Evolutionary conservation across 23 tunicate genomes (phyloP).

Genomic region (Oikopleura vanhoeffeni): DNA sequence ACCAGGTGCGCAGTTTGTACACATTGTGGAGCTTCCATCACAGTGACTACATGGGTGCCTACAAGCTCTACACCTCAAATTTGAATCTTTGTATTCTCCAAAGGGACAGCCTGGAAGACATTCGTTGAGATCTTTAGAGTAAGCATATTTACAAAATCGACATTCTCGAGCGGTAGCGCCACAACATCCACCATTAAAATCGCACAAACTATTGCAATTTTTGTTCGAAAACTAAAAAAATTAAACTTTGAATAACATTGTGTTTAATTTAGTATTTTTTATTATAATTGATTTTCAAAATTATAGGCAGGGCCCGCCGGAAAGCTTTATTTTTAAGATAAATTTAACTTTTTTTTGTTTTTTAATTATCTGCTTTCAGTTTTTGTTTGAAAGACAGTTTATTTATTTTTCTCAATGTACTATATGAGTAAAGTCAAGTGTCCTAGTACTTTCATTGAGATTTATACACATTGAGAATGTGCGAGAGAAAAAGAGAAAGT

Average conservation of each 20-base stretch:
- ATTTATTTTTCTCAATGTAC: no score
- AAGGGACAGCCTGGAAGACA: background rate
- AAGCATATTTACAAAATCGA: slow-evolving; percentile 37
- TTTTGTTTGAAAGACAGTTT: no score
- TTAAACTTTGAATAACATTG: no score
- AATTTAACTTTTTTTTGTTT: background rate
- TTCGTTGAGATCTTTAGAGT: background rate
- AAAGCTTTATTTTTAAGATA: slow-evolving; percentile 33
- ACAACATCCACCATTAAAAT: slow-evolving; percentile 84
- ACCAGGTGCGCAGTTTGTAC: background rate
- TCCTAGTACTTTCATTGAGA: no score
- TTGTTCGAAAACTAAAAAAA: no score
- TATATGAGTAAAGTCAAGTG: no score
- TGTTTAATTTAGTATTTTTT: no score
- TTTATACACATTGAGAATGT: no score
- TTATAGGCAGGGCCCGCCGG: slow-evolving; percentile 35
- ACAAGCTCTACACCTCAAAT: background rate
- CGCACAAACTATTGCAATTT: no score
- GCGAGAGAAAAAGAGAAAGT: no score
- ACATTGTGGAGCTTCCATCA: background rate
- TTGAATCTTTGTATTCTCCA: background rate
- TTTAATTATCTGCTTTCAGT: no score
- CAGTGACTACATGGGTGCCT: slow-evolving; percentile 6
- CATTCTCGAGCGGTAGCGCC: slow-evolving; percentile 47
- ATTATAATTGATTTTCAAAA: no score